These are phyloP conservation scores for Myripristis jacobus DNA, from an alignment of 2,797 vertebrate genomes.

Conservation along the genomic window DNA sequence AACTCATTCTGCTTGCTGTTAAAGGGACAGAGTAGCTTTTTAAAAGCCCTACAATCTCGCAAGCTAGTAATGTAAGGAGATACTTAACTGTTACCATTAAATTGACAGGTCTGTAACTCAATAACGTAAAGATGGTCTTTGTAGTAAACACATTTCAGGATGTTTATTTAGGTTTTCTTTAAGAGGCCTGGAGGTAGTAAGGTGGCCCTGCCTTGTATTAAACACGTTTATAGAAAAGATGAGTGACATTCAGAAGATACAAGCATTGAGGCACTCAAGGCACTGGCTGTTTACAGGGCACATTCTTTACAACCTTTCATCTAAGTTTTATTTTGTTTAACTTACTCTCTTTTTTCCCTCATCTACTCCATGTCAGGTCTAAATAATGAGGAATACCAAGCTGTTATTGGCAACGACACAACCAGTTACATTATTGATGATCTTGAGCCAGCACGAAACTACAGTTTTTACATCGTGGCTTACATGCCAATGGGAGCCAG, in stretches of 20 bases:
- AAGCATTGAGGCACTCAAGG: conserved; percentile 26
- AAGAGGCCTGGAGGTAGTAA: conserved; percentile 30
- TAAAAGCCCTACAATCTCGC: conserved; percentile 27
- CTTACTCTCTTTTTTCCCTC: conserved; percentile 5
- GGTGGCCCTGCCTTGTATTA: conserved; percentile 29
- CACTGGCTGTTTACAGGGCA: conserved; percentile 25
- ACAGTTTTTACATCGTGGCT: conserved; percentile 97
- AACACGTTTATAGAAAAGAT: conserved; percentile 42
- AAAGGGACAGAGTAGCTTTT: conserved; percentile 66
- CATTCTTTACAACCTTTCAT: conserved; percentile 17
- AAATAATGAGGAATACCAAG: conserved; percentile 98
- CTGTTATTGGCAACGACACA: conserved; percentile 98
- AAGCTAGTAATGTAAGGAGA: conserved; percentile 20
- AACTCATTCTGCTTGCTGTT: conserved; percentile 59
- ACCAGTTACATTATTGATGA: conserved; percentile 97
- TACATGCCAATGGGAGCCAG: conserved; percentile 99
- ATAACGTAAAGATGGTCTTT: conserved; percentile 7
- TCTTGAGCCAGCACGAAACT: conserved; percentile 94
- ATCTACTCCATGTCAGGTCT: conserved; percentile 83
- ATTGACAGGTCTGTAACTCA: conserved; percentile 22
- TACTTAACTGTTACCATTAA: conserved; percentile 20
- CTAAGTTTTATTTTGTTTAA: background rate
- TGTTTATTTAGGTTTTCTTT: conserved; percentile 37
- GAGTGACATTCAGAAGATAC: conserved; percentile 7
- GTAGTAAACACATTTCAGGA: conserved; percentile 22